A percentile compares a stretch with the other conserved stretches of the same genome.
Conservation (phyloP, 2,113 vertebrate species). For the Solenodon paradoxus region DNA sequence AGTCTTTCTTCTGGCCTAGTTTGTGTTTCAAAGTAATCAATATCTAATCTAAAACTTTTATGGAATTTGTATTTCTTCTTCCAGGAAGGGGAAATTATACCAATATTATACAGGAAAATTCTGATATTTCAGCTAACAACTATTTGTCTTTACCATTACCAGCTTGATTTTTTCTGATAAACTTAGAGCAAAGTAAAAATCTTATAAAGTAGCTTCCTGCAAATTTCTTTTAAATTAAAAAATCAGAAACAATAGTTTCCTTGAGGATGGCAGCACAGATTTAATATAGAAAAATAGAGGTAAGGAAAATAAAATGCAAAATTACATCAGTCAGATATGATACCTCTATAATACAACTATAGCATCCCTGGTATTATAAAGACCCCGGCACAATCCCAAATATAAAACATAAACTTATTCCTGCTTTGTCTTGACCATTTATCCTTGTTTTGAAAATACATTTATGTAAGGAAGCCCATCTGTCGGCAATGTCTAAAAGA, state of each 20-base stretch:
- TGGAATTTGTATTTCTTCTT: neutral
- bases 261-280: neutral
- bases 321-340: neutral
- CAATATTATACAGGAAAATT: neutral
- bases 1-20: neutral
- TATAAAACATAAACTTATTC: neutral
- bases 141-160: neutral
- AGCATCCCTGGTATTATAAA: neutral
- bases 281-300: neutral
- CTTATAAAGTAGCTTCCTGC: neutral
- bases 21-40: neutral
- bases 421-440: neutral
- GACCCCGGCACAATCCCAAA: neutral
- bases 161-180: neutral
- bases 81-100: neutral
- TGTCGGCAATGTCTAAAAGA: neutral
- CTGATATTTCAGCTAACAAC: neutral
- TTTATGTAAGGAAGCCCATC: neutral
- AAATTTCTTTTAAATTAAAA: neutral
- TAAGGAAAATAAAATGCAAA: neutral
- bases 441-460: neutral
- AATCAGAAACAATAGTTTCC: neutral
- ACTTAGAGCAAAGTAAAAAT: neutral
- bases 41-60: neutral
- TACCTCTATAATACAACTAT: neutral